Base-by-base conservation (phyloP, 2,797 vertebrate species). In the Pseudochirops cupreus region DNA sequence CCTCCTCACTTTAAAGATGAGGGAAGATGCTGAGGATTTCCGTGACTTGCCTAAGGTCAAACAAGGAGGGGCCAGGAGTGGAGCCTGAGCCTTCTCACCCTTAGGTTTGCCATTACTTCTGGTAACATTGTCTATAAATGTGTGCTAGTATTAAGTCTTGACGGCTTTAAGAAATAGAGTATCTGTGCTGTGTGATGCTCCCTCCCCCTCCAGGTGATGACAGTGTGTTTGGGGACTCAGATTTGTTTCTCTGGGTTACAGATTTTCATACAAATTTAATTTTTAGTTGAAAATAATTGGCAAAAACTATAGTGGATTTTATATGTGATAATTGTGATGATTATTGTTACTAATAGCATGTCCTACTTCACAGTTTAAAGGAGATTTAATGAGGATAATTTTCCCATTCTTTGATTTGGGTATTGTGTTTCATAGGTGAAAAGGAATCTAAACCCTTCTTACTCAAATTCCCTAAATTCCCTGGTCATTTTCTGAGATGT, bases 211-310 rank as follows among this genome's bases (percentile, higher is more conserved):
- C 52, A 52, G 5, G 18, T 18, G 7, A 39, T 16, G 6, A 26
- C 54, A 1, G 14, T 53, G 16, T 54, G 50, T 53, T 53, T 94
- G 33, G 90, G 33, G 2, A 56, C 59, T 95, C 54, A 55, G 58
- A 56, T 26, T 94, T 82, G 91, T 91, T 54, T 94, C 33, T 1
- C 46, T 95, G 89, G 0, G 31, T 95, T 94, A 39, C 74, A 92
- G 91, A 29, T 95, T 96, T 3, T 0, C 0, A 6, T 58, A 91
- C n/a, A 0, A 52, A 0, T 87, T 54, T 62, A 1, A 91, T 58
- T 91, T 92, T 46, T 96, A 91, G 29, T 92, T 67, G 92, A 2
- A 0, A 50, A 56, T 29, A 87, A 5, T 1, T 94, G 54, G 53
- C 46, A 56, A 59, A 93, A 91, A 58, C 31, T 59, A n/a, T 93